Conservation (phyloP, 2,113 vertebrate species). For the Proterorhinus semilunaris region DNA sequence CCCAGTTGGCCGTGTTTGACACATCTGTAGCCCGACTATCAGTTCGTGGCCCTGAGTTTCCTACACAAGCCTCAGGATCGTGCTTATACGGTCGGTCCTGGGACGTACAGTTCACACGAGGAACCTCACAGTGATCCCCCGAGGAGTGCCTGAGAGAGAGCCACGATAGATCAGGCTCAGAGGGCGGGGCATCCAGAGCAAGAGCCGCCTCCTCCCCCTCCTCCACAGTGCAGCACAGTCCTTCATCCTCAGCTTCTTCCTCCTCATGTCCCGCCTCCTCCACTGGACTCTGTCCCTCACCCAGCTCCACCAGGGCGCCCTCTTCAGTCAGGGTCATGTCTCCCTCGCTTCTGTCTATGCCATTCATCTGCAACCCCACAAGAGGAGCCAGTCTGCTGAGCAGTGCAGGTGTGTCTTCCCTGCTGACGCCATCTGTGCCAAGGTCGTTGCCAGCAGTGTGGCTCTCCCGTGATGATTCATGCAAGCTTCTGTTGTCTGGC, state of each 20-base stretch:
- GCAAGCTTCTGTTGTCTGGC: slow-evolving; percentile 72
- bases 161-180: slow-evolving; percentile 50
- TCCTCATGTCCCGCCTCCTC: slow-evolving; percentile 61
- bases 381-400: slow-evolving; percentile 53
- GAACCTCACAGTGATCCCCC: slow-evolving; percentile 34
- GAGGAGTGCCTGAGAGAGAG: slow-evolving; percentile 33
- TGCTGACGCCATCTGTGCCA: slow-evolving; percentile 73
- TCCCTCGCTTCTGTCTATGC: slow-evolving; percentile 67
- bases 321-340: slow-evolving; percentile 72
- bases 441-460: slow-evolving; percentile 70
- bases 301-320: slow-evolving; percentile 45
- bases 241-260: slow-evolving; percentile 53
- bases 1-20: slow-evolving; percentile 32
- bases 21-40: slow-evolving; percentile 18
- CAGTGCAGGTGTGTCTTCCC: slow-evolving; percentile 63
- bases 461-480: slow-evolving; percentile 63
- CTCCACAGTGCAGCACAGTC: slow-evolving; percentile 60
- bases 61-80: slow-evolving; percentile 3
- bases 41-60: slow-evolving; percentile 23
- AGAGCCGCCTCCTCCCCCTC: slow-evolving; percentile 66
- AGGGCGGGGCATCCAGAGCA: slow-evolving; percentile 42
- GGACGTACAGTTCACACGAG: not conserved
- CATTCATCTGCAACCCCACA: slow-evolving; percentile 59
- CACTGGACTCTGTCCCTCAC: slow-evolving; percentile 59
- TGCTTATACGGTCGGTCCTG: slow-evolving; percentile 18